phyloP scores from a whole-genome alignment of 2,888 invertebrate genomes.

The Drosophila nr. fundita region DNA sequence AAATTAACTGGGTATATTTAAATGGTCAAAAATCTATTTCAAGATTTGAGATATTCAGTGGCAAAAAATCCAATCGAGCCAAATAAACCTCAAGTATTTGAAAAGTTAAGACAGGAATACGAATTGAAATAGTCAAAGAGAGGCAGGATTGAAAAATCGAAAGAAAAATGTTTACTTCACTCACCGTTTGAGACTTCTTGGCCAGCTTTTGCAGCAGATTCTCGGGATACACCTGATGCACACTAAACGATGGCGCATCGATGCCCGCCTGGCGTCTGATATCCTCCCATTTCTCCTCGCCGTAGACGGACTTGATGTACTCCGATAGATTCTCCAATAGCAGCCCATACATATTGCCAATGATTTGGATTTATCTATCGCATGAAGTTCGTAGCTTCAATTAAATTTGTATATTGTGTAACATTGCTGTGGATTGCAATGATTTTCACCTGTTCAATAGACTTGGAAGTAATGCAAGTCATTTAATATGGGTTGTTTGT shows the following conservation, averaged over 20 bases:
- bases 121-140: too few relatives aligned
- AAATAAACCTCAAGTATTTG: too few relatives aligned
- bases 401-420: slow-evolving; percentile 11
- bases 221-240: slow-evolving; percentile 97
- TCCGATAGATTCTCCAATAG: slow-evolving; percentile 97
- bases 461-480: not conserved
- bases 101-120: too few relatives aligned
- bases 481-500: not conserved
- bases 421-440: slow-evolving; percentile 12
- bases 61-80: too few relatives aligned
- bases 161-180: slow-evolving; percentile 2
- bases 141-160: not conserved
- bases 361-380: slow-evolving; percentile 1
- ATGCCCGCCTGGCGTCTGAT: slow-evolving; percentile 94
- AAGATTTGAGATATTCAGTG: too few relatives aligned
- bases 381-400: not conserved
- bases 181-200: slow-evolving; percentile 93
- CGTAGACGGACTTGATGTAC: slow-evolving; percentile 96
- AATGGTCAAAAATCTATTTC: too few relatives aligned
- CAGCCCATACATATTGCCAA: slow-evolving; percentile 94
- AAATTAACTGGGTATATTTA: too few relatives aligned
- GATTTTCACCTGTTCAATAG: slow-evolving; percentile 12
- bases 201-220: slow-evolving; percentile 93
- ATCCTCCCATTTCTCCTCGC: slow-evolving; percentile 97
- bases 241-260: slow-evolving; percentile 94